Evolutionary conservation across 2,797 vertebrate genomes (phyloP).

Genomic region (Phrynocephalus vlangalii): DNA sequence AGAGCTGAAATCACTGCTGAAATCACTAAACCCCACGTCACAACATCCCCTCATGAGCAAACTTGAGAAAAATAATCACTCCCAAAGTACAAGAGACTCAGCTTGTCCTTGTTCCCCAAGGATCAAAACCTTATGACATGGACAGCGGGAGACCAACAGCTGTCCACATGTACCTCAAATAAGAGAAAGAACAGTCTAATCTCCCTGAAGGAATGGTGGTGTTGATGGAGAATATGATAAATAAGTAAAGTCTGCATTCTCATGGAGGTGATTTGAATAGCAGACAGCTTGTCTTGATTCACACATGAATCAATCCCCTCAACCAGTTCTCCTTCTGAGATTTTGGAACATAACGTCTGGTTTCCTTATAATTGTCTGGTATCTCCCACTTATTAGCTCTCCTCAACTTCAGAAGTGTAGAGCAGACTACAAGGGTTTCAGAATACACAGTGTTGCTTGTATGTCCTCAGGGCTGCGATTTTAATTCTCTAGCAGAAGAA

Average conservation of each 20-base stretch:
- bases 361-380: conserved; percentile 24
- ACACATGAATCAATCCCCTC: conserved; percentile 18
- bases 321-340: conserved; percentile 6
- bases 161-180: neutral
- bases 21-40: no score
- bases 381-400: conserved; percentile 9
- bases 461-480: conserved; percentile 35
- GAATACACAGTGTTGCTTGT: conserved; percentile 15
- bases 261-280: conserved; percentile 54
- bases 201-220: neutral
- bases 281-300: conserved; percentile 36
- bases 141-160: neutral
- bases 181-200: neutral
- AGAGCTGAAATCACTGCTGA: no score
- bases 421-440: conserved; percentile 15
- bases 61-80: no score
- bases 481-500: conserved; percentile 23
- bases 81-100: no score
- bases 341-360: conserved; percentile 16
- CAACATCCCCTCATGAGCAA: no score
- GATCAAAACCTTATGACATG: no score
- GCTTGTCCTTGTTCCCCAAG: no score
- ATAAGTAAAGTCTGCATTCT: conserved; percentile 1
- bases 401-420: conserved; percentile 20
- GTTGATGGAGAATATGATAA: neutral